These are phyloP conservation scores for Euura saliciscinereae DNA, from an alignment of 1,140 invertebrate species.

Conservation along the genomic window DNA sequence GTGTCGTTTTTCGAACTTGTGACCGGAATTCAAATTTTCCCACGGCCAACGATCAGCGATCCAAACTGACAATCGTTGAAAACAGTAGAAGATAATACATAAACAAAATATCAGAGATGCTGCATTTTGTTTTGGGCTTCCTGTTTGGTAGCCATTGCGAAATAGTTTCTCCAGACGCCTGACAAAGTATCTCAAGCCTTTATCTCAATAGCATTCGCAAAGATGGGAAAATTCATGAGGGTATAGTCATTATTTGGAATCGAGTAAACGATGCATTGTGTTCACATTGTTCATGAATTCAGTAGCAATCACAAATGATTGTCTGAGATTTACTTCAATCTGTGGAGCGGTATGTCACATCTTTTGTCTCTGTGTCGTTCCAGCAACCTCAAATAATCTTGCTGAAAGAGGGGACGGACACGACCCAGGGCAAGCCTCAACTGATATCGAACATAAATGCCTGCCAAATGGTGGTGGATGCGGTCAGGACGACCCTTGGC, in stretches of 20 bases:
- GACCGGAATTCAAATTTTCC: not conserved
- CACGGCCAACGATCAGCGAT: slow-evolving; percentile 11
- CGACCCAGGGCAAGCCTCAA: slow-evolving; percentile 94
- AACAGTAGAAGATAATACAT: slow-evolving; percentile 9
- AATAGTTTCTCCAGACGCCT: not conserved
- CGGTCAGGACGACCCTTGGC: slow-evolving; percentile 94
- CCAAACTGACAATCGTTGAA: not conserved
- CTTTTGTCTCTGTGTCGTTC: slow-evolving; percentile 42
- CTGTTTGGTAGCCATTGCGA: not conserved
- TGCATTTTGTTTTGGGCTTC: slow-evolving; percentile 8
- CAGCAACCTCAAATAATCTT: slow-evolving; percentile 98
- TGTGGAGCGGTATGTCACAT: no score
- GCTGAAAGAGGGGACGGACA: slow-evolving; percentile 97
- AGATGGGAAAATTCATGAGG: slow-evolving; percentile 37
- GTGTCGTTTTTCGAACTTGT: no score
- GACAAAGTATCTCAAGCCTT: not conserved
- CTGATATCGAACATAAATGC: slow-evolving; percentile 99
- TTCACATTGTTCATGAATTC: not conserved
- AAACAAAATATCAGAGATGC: slow-evolving; percentile 1
- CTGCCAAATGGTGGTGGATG: slow-evolving; percentile 95
- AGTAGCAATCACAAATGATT: slow-evolving; percentile 8
- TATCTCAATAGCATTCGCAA: not conserved
- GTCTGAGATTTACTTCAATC: not conserved
- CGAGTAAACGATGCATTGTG: not conserved
- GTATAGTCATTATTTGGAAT: slow-evolving; percentile 17